Evolutionary conservation across 2,113 vertebrate genomes (phyloP).

Genomic region (Fukomys damarensis): DNA sequence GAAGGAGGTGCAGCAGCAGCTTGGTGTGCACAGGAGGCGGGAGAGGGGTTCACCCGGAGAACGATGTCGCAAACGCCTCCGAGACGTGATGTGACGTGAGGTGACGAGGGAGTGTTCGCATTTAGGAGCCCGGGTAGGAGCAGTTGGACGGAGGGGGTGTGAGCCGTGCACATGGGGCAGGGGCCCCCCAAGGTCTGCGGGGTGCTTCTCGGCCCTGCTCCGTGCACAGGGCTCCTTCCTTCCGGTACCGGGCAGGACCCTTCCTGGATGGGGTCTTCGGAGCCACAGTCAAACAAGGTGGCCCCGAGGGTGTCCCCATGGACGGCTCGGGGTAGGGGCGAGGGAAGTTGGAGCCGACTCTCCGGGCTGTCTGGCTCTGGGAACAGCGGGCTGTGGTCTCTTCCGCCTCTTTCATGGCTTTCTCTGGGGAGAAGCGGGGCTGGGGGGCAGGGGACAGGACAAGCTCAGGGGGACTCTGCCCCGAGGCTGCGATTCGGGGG

Average conservation of each 20-base stretch:
- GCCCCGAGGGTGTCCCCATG: background rate
- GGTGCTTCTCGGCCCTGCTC: background rate
- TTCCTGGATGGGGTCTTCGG: background rate
- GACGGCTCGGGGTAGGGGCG: background rate
- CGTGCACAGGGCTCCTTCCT: background rate
- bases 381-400: background rate
- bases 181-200: no score
- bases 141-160: background rate
- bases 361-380: background rate
- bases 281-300: no score
- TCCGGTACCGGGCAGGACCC: no score
- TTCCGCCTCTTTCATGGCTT: background rate
- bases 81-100: no score
- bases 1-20: background rate
- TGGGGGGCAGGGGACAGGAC: background rate
- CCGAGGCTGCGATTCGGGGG: background rate
- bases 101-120: no score
- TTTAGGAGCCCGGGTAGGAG: background rate
- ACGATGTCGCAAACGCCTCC: background rate
- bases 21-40: rapidly evolving
- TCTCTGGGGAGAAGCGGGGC: background rate
- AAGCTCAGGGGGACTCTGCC: background rate
- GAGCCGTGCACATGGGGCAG: background rate
- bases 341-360: background rate
- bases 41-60: background rate